A percentile compares a stretch with the other conserved stretches of the same genome.
phyloP scores from a whole-genome alignment of 2,888 invertebrate genomes.

The Andrena fulva region DNA sequence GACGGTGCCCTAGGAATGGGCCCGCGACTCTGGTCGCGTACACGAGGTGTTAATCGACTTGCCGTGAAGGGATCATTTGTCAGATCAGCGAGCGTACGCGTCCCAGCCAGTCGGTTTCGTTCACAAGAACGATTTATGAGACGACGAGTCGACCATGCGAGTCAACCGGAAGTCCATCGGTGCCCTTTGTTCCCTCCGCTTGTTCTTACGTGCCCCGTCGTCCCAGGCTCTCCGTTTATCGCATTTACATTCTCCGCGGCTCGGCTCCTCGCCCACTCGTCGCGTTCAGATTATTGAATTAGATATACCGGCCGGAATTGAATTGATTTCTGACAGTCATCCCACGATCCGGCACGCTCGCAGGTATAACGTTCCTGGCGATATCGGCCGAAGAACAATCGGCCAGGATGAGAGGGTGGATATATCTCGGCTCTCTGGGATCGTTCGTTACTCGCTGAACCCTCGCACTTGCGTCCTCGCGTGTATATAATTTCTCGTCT shows the following conservation, averaged over 20 bases:
- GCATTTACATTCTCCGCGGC: conserved; percentile 70
- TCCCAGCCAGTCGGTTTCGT: conserved; percentile 63
- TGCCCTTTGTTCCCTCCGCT: conserved; percentile 68
- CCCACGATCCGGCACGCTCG: conserved; percentile 64
- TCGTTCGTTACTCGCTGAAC: not conserved
- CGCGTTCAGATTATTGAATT: conserved; percentile 80
- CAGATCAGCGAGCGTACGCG: conserved; percentile 64
- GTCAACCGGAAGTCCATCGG: conserved; percentile 79
- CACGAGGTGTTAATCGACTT: conserved; percentile 72
- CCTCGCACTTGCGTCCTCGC: not conserved
- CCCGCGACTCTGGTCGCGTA: not conserved
- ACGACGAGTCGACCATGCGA: conserved; percentile 66
- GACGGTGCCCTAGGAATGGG: not conserved
- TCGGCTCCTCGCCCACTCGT: conserved; percentile 68
- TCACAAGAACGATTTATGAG: conserved; percentile 78
- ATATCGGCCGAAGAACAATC: conserved; percentile 31
- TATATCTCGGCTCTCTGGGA: conserved; percentile 12
- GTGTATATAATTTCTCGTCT: not conserved
- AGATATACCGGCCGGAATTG: conserved; percentile 80
- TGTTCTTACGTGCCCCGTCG: conserved; percentile 48
- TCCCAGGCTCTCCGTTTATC: conserved; percentile 68
- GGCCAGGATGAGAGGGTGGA: conserved; percentile 25
- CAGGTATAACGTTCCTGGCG: conserved; percentile 51
- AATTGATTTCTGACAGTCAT: conserved; percentile 80
- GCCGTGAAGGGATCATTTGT: conserved; percentile 74